phyloP scores from a whole-genome alignment of 2,797 vertebrate genomes.

The Sebastes nivosus region DNA sequence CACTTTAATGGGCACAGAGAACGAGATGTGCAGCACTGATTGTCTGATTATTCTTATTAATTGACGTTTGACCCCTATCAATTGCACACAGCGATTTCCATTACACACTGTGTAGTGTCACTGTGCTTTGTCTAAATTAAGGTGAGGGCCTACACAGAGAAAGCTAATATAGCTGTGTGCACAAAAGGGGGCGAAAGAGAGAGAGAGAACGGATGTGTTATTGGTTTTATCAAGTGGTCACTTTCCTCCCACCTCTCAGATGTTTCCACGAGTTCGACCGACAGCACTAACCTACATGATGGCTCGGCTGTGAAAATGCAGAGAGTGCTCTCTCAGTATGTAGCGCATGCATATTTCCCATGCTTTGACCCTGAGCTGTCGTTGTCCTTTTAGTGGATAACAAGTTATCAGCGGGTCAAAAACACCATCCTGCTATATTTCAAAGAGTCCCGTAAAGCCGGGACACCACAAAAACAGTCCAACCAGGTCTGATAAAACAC shows the following conservation, averaged over 20 bases:
- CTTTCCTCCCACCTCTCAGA: constrained; percentile 3
- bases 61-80: not conserved
- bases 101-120: not conserved
- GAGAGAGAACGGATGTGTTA: not conserved
- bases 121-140: not conserved
- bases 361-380: constrained; percentile 7
- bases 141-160: not conserved
- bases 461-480: not conserved
- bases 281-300: not conserved
- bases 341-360: not conserved
- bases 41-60: not conserved
- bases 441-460: not conserved
- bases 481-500: not conserved
- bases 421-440: not conserved
- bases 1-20: not conserved
- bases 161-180: not conserved
- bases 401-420: not conserved
- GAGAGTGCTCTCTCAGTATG: not conserved
- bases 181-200: no score
- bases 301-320: not conserved
- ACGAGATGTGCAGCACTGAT: not conserved
- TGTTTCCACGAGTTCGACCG: not conserved
- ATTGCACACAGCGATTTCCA: not conserved
- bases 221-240: not conserved
- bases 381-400: not conserved